Conservation (phyloP, 2,797 vertebrate genomes). For the Muscicapa striata region DNA sequence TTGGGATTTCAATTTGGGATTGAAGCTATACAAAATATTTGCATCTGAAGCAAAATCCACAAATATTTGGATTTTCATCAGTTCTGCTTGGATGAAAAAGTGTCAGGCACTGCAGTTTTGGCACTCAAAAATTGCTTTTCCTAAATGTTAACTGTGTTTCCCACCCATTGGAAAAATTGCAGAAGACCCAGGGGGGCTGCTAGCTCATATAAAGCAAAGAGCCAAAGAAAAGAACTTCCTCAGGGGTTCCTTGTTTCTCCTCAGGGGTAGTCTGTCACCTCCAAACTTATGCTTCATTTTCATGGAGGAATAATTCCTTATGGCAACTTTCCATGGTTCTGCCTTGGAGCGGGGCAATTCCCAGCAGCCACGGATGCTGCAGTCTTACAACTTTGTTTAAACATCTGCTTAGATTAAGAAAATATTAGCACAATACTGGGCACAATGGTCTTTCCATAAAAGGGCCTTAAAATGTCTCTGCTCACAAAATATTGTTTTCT, state of each 20-base stretch:
- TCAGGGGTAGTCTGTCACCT: conserved; percentile 63
- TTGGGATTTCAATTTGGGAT: conserved; percentile 20
- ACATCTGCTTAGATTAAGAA: conserved; percentile 57
- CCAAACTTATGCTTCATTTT: conserved; percentile 41
- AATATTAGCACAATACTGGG: conserved; percentile 29
- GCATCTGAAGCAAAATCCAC: conserved; percentile 61
- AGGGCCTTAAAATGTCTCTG: neutral
- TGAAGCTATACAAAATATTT: conserved; percentile 60
- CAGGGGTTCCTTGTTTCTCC: conserved; percentile 69
- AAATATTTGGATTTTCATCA: conserved; percentile 71
- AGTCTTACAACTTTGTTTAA: conserved; percentile 34
- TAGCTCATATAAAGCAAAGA: neutral
- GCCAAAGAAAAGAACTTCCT: conserved; percentile 67
- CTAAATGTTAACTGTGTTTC: conserved; percentile 66
- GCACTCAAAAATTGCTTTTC: conserved; percentile 62
- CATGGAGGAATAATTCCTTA: conserved; percentile 2
- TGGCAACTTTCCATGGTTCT: conserved; percentile 51
- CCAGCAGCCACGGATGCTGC: neutral
- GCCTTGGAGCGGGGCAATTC: conserved; percentile 23
- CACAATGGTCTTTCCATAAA: conserved; percentile 1
- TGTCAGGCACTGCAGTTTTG: conserved; percentile 64
- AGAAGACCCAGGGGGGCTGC: conserved; percentile 64
- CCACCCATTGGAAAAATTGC: conserved; percentile 69
- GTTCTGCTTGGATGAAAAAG: conserved; percentile 69
- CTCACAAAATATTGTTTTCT: neutral